Evolutionary conservation across 2,113 vertebrate species (phyloP), one percentile per base, ranked within the genome.

Genomic region (Pica pica): DNA sequence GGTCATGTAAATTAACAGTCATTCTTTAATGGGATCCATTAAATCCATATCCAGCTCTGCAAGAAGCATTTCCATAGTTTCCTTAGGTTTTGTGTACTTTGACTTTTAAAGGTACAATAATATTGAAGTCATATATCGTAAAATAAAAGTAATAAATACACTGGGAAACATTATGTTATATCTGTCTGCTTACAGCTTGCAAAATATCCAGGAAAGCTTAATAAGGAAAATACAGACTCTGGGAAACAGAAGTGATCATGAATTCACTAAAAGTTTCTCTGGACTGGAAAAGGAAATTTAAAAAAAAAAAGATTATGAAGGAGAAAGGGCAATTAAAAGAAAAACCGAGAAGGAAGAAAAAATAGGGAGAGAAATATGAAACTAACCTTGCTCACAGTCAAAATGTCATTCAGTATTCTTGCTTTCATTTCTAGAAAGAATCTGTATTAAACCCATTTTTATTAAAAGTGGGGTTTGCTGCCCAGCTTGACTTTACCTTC

Each of bases 361-460:
- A 75, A 80, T 77, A 79, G 12, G 22, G 12, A 65, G 5, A 65
- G 12, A 92, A 96, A 96, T 93, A 97, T 83, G 88, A 97, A 96
- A 94, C 77, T 97, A 97, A 95, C 95, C 71, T 96, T 95, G 95
- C 59, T 96, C 68, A 91, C 67, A 96, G 85, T 94, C 93, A 96
- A 97, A 97, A 97, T 98, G 97, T 96, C 97, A 98, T 81, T 93
- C 86, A 96, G 77, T 82, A 93, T 97, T 94, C 78, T 94, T 94
- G 91, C 95, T 97, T 96, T 97, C 93, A 97, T 96, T 97, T 95
- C 82, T 88, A 95, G 92, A 96, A 96, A 96, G 93, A 87, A 97
- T 76, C 47, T 97, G 60, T 85, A 91, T 97, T 96, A 97, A 95
- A 97, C 68, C 88, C 87, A 94, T 96, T 97, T 97, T 97, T 98